These are phyloP conservation scores for Copidosoma floridanum DNA, from an alignment of 1,140 invertebrate species.

Conservation along the genomic window DNA sequence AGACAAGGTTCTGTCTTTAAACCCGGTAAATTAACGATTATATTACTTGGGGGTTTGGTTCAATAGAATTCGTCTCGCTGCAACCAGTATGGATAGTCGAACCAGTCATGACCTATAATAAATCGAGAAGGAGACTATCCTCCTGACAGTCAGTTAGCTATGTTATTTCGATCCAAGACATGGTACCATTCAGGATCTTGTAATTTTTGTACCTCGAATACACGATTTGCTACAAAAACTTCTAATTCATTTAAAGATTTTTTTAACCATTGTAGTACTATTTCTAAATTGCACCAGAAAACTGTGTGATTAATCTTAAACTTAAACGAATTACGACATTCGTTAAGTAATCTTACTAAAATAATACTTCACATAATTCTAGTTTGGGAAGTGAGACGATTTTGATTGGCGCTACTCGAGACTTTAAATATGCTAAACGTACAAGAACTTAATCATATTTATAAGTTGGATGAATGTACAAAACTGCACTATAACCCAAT, in stretches of 20 bases:
- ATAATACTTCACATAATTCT: not conserved
- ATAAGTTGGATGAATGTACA: constrained; percentile 1
- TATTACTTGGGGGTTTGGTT: constrained; percentile 26
- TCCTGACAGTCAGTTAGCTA: constrained; percentile 25
- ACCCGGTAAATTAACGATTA: not conserved
- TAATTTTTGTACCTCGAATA: not conserved
- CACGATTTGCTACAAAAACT: not conserved
- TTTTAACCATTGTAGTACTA: not conserved
- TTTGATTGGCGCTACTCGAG: constrained; percentile 4
- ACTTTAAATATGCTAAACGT: not conserved
- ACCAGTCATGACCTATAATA: constrained; percentile 1
- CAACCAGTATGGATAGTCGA: constrained; percentile 35
- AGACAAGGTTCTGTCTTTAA: not conserved
- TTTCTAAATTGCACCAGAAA: not conserved
- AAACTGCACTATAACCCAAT: constrained; percentile 17
- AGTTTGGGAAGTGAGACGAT: not conserved
- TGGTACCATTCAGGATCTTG: constrained; percentile 30
- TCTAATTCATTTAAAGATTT: not conserved
- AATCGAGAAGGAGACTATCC: constrained; percentile 26
- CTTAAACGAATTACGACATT: not conserved
- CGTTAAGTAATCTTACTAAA: not conserved
- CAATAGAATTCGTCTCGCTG: constrained; percentile 27
- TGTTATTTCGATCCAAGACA: constrained; percentile 32
- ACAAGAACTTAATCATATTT: no score
- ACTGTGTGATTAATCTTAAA: not conserved